Evolutionary conservation across 2,113 vertebrate species (phyloP).

Genomic region (Camelus dromedarius): DNA sequence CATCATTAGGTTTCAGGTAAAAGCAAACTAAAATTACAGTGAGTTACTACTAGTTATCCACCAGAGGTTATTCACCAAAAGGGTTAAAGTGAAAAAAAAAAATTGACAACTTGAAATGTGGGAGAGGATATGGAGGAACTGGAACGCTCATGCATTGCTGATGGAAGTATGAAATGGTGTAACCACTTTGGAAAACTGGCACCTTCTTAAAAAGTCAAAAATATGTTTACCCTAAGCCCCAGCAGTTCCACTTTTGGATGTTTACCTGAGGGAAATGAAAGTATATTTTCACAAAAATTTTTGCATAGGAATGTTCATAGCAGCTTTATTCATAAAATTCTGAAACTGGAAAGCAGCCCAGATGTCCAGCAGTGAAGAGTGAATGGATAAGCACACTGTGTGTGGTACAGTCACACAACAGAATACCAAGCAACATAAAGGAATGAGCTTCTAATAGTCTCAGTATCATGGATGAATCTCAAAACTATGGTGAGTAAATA

Average conservation of each 20-base stretch:
- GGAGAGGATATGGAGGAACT: not conserved
- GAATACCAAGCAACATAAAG: not conserved
- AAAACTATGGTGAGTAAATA: not conserved
- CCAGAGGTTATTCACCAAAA: not conserved
- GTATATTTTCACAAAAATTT: not conserved
- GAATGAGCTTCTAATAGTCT: not conserved
- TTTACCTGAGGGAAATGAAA: constrained; percentile 22
- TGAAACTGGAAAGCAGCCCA: not conserved
- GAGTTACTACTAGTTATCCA: not conserved
- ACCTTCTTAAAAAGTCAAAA: constrained; percentile 5
- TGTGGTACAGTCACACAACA: fast-evolving
- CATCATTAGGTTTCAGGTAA: not conserved
- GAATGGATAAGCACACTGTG: not conserved
- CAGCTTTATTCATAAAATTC: not conserved
- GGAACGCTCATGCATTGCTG: not conserved
- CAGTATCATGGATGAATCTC: not conserved
- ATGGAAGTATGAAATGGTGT: not conserved
- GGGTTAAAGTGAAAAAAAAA: not conserved
- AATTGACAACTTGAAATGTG: not conserved
- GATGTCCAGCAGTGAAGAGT: not conserved
- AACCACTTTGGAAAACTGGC: not conserved
- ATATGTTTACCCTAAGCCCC: not conserved
- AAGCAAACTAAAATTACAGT: not conserved
- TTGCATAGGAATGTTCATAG: not conserved
- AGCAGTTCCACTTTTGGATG: not conserved